Base-by-base conservation (phyloP, 2,113 vertebrate genomes). In the Orientallactaga bullata region DNA sequence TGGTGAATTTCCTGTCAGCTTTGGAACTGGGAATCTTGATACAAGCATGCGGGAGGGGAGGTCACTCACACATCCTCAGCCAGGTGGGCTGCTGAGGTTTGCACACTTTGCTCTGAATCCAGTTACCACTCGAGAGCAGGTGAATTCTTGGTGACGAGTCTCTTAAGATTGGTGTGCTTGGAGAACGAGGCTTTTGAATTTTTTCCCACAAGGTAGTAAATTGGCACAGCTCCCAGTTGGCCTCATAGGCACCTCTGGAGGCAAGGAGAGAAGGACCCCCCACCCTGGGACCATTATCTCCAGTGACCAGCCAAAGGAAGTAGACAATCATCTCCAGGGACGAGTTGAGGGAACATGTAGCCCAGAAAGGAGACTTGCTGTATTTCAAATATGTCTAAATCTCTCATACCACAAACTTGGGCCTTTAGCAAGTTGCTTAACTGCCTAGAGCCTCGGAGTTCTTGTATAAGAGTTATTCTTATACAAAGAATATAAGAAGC, bases 31-130 rank as follows among this genome's bases (percentile, higher is more conserved):
- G 97, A 97, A 98, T 74, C 39, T 98, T 97, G 98, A 98, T 95
- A 95, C 92, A 96, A 95, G 96, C 97, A 96, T 97, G 42, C 42
- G 42, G 98, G 97, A 96, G 98, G 97, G 97, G 97, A 98, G 97
- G 97, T 98, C 97, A 95, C 94, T 95, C 97, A 96, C 88, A 96
- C 98, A 97, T 98, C 97, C 95, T 96, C 94, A 65, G 96, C 97
- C 98, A 98, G 96, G 98, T 96, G 96, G 97, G 97, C 95, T 96
- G 87, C 98, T 97, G 97, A 98, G 98, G 42, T 77, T 32, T 73
- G 39, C 32, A 21, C 18, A 10, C 12, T 68, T n/a, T 78, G 63
- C 65, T 61, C 32, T 23, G 37, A 69, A n/a, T 32, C 42, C 17
- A 11, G 63, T 58, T 28, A 7, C 68, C 37, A 18, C 35, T 60